Conservation (phyloP, 2,888 invertebrate species). For the Clostera curtula region DNA sequence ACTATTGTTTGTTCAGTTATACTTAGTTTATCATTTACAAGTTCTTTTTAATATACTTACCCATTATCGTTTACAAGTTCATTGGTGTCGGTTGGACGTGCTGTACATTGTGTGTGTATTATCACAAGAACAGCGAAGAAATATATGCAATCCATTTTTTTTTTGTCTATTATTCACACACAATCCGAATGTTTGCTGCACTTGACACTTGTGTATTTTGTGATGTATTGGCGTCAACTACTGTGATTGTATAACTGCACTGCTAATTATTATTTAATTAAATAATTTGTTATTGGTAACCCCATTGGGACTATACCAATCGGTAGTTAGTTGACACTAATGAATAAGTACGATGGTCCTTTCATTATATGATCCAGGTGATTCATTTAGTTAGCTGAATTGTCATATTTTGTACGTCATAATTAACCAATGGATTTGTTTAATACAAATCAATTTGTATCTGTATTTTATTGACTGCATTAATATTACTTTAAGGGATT, state of each 20-base stretch:
- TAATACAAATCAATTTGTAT: constrained; percentile 7
- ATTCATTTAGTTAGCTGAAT: constrained; percentile 75
- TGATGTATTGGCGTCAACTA: constrained; percentile 15
- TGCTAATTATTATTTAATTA: constrained; percentile 17
- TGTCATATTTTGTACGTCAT: constrained; percentile 64
- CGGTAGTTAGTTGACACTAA: constrained; percentile 23
- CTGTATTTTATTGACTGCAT: no score
- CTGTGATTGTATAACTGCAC: constrained; percentile 15
- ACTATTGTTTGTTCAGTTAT: no score
- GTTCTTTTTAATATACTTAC: no score
- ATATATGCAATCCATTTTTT: constrained; percentile 25
- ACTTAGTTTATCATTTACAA: no score
- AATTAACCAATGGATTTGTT: constrained; percentile 6
- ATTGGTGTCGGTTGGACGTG: constrained; percentile 22
- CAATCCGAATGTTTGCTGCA: constrained; percentile 12
- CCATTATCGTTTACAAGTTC: constrained; percentile 8
- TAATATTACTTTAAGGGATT: no score
- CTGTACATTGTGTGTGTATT: constrained; percentile 20
- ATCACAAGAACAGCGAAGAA: constrained; percentile 26
- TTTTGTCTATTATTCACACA: constrained; percentile 10
- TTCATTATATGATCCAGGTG: constrained; percentile 24
- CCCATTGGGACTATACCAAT: constrained; percentile 36
- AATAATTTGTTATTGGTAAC: constrained; percentile 27
- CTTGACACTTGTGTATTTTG: constrained; percentile 20
- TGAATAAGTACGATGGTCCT: constrained; percentile 14